Evolutionary conservation across 2,888 invertebrate species (phyloP).

Genomic region (Acrobasis repandana): DNA sequence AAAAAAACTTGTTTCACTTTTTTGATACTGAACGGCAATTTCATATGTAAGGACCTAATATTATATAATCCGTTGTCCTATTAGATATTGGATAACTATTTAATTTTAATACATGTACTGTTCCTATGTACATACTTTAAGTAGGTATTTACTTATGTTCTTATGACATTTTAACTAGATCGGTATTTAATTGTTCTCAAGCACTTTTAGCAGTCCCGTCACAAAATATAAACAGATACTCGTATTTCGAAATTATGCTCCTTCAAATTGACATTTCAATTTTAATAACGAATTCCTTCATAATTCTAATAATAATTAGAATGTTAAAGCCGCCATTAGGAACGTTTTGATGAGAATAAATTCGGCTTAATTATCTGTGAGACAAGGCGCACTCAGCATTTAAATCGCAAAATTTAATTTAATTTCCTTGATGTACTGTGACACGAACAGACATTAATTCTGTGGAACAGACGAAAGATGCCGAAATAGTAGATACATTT

Average conservation of each 20-base stretch:
- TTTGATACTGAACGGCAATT: no score
- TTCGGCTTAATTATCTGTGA: constrained; percentile 39
- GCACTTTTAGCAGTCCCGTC: not conserved
- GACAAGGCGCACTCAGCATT: constrained; percentile 53
- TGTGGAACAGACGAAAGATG: constrained; percentile 47
- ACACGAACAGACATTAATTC: constrained; percentile 51
- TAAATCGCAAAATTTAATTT: constrained; percentile 68
- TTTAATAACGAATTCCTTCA: constrained; percentile 14
- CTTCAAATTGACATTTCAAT: constrained; percentile 6
- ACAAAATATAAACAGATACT: not conserved
- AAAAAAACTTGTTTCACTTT: no score
- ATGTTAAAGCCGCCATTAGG: constrained; percentile 17
- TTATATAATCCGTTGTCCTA: no score
- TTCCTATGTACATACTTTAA: no score
- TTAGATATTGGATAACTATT: no score
- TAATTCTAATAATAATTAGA: constrained; percentile 12
- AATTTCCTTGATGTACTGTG: constrained; percentile 62
- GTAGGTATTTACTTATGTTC: no score
- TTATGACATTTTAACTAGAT: no score
- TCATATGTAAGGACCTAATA: no score
- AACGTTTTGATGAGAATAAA: constrained; percentile 25
- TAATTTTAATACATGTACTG: no score
- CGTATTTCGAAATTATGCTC: constrained; percentile 5
- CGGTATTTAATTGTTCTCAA: no score
- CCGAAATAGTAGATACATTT: constrained; percentile 38